Percentiles rank a stretch among this genome's conserved stretches.
Evolutionary conservation across 1,140 invertebrate genomes (phyloP).

Genomic region (Capitella teleta): DNA sequence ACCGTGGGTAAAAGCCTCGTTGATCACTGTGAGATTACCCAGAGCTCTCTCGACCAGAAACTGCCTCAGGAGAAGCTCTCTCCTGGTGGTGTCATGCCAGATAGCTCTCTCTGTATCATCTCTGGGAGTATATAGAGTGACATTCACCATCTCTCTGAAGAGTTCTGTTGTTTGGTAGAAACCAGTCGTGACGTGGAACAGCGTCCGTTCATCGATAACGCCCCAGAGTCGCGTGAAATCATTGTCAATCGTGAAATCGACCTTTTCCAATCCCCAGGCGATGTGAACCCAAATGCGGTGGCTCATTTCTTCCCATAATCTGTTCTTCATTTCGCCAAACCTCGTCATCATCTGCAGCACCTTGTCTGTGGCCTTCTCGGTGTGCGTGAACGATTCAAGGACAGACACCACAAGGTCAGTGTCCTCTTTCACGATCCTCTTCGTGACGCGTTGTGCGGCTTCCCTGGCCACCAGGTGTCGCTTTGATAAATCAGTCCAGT

Average conservation of each 20-base stretch:
- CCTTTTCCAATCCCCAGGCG: background rate
- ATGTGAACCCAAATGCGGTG: too few species aligned
- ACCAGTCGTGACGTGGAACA: background rate
- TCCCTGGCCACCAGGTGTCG: background rate
- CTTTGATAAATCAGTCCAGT: background rate
- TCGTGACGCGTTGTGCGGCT: too few species aligned
- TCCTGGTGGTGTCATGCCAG: background rate
- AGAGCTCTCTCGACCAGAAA: background rate
- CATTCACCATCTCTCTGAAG: background rate
- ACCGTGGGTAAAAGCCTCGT: background rate
- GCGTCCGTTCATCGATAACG: slow-evolving; percentile 1
- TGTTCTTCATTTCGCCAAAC: background rate
- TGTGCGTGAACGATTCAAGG: too few species aligned
- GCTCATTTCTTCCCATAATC: background rate
- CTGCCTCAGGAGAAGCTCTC: background rate
- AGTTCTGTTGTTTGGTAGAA: background rate
- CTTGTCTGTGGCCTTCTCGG: background rate
- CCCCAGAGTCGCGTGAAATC: background rate
- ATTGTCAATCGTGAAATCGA: background rate
- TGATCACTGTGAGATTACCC: background rate
- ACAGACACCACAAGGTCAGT: too few species aligned
- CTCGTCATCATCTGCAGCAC: background rate
- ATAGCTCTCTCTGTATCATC: too few species aligned
- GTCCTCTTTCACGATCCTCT: too few species aligned
- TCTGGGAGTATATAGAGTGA: background rate